Conservation (phyloP, 2,113 vertebrate species). For the Haliaeetus leucogaster region DNA sequence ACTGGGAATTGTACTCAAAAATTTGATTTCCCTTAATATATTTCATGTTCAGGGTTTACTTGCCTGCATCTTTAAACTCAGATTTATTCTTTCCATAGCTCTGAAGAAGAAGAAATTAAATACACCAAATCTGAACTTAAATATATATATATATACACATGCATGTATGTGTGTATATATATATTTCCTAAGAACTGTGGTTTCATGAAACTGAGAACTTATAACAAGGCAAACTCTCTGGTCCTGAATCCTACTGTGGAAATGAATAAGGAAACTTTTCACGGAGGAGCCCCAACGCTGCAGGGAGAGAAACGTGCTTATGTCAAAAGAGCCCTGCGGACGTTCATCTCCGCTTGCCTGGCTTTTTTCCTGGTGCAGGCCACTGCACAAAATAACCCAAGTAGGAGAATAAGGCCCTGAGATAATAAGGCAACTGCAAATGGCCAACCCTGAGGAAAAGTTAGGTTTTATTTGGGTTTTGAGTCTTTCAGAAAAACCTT, state of each 20-base stretch:
- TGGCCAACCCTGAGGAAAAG: neutral
- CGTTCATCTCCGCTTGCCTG: neutral
- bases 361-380: neutral
- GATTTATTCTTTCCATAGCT: neutral
- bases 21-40: neutral
- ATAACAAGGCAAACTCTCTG: neutral
- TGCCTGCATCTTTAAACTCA: neutral
- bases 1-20: neutral
- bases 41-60: neutral
- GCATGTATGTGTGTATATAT: neutral
- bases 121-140: neutral
- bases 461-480: neutral
- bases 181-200: neutral
- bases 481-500: neutral
- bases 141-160: neutral
- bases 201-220: neutral
- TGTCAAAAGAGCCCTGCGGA: neutral
- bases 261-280: neutral
- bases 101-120: neutral
- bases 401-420: neutral
- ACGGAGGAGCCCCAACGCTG: neutral
- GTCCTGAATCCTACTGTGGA: neutral
- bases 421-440: neutral
- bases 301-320: fast-evolving
- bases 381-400: neutral